phyloP scores from a whole-genome alignment of 2,113 vertebrate species.

The Pelvicachromis taeniatus region DNA sequence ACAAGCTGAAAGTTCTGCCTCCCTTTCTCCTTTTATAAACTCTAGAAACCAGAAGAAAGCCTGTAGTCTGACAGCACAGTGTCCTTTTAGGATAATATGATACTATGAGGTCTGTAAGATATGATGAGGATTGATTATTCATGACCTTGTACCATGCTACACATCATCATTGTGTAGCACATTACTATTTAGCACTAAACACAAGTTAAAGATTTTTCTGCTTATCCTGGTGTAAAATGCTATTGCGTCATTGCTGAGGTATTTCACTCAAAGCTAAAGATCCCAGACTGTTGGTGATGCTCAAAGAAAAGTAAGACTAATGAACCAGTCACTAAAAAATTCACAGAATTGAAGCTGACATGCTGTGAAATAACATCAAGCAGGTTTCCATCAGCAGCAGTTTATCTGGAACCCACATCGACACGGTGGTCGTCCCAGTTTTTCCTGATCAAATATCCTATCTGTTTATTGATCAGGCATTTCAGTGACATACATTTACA shows the following conservation, averaged over 20 bases:
- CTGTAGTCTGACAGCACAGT: neutral
- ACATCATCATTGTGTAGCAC: neutral
- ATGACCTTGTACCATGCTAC: neutral
- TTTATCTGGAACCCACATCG: conserved; percentile 7
- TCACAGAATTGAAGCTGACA: neutral
- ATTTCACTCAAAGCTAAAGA: neutral
- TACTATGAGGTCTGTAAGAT: neutral
- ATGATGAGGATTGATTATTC: neutral
- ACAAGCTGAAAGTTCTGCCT: neutral
- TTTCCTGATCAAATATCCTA: conserved; percentile 30
- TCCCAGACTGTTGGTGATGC: neutral
- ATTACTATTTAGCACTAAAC: neutral
- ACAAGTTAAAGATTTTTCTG: neutral
- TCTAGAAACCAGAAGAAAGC: neutral
- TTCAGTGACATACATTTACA: neutral
- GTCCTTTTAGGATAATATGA: neutral
- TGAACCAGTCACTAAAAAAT: neutral
- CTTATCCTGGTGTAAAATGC: neutral
- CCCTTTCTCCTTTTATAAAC: neutral
- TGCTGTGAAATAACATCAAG: neutral
- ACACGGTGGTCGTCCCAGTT: conserved; percentile 19
- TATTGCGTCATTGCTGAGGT: neutral
- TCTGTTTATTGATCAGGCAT: conserved; percentile 29
- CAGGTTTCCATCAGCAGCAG: neutral
- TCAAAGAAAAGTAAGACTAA: neutral